These are phyloP conservation scores for Apoda limacodes DNA, from an alignment of 2,888 invertebrate species.

Conservation along the genomic window DNA sequence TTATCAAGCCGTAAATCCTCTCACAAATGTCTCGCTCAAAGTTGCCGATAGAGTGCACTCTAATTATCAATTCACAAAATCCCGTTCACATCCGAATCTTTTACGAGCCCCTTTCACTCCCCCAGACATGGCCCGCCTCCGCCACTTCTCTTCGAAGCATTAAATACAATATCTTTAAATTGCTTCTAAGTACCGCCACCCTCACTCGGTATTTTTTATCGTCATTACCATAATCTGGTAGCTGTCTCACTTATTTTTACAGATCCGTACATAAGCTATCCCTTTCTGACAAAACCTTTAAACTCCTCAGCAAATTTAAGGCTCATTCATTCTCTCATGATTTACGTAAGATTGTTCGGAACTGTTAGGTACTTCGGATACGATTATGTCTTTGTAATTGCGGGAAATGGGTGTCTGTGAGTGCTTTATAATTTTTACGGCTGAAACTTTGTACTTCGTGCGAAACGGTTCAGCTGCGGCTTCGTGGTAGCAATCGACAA, in stretches of 20 bases:
- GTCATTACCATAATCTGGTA: constrained; percentile 60
- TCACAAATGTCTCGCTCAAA: constrained; percentile 25
- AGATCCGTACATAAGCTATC: constrained; percentile 20
- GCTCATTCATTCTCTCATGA: constrained; percentile 51
- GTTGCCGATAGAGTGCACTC: constrained; percentile 42
- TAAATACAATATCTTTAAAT: constrained; percentile 68
- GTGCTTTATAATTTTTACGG: constrained; percentile 24
- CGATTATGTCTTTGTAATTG: constrained; percentile 54
- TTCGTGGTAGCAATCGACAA: constrained; percentile 1
- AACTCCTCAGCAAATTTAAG: constrained; percentile 45
- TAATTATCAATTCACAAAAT: constrained; percentile 57
- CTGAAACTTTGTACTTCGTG: constrained; percentile 21
- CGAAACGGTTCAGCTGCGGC: constrained; percentile 23
- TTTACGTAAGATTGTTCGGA: constrained; percentile 43
- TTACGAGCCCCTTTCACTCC: constrained; percentile 28
- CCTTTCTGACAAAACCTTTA: constrained; percentile 35
- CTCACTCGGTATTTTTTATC: constrained; percentile 59
- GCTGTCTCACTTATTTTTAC: constrained; percentile 33
- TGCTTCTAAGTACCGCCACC: constrained; percentile 61
- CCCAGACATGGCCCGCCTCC: constrained; percentile 27
- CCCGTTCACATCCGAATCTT: constrained; percentile 32
- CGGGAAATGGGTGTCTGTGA: constrained; percentile 26
- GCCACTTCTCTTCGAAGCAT: constrained; percentile 39
- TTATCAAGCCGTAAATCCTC: too few species aligned
- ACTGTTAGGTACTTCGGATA: constrained; percentile 36